phyloP scores from a whole-genome alignment of 2,797 vertebrate species.

The Galaxias olidus region DNA sequence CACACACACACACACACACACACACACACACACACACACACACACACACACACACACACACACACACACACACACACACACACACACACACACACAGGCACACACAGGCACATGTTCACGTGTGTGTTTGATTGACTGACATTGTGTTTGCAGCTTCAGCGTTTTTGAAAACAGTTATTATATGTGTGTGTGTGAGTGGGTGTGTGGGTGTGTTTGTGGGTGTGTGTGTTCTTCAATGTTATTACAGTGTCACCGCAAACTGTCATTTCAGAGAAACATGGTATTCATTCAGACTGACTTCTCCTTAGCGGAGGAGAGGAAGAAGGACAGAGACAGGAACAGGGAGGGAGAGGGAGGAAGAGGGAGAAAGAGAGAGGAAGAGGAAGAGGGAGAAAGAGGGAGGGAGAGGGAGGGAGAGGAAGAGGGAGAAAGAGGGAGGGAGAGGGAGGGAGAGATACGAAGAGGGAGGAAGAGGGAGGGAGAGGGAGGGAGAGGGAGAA shows the following conservation, averaged over 20 bases:
- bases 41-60: neutral
- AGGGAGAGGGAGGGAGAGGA: slow-evolving; percentile 10
- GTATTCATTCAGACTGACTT: too few species aligned
- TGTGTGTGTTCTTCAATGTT: neutral
- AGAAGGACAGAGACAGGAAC: neutral
- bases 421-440: neutral
- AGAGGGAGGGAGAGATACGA: too few species aligned
- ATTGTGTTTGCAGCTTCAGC: neutral
- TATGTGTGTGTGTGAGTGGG: neutral
- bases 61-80: neutral
- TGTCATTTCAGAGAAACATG: too few species aligned
- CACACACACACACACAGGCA: neutral
- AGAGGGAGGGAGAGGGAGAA: neutral
- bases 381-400: neutral
- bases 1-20: slow-evolving; percentile 3
- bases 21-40: neutral
- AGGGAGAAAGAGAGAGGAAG: too few species aligned
- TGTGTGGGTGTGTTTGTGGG: neutral
- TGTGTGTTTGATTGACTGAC: neutral
- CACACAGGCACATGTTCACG: neutral
- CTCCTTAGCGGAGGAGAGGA: neutral
- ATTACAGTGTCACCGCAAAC: neutral
- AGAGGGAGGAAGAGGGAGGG: neutral
- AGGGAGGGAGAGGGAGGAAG: too few species aligned
- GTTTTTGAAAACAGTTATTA: neutral